Conservation (phyloP, 2,113 vertebrate species). For the Cnemophilus loriae region DNA sequence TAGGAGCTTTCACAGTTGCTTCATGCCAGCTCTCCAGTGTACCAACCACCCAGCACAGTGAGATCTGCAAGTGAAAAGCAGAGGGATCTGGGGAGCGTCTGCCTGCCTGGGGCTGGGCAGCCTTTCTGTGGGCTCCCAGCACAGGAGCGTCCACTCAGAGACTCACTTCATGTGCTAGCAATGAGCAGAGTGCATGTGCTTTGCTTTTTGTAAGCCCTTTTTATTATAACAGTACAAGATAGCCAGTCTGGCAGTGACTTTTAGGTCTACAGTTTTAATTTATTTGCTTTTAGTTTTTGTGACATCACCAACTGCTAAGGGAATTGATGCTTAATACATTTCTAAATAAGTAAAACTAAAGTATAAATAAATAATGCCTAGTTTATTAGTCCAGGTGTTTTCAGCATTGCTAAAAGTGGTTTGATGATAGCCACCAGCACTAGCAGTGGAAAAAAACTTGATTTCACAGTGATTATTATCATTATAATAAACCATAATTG, state of each 20-base stretch:
- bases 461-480: conserved; percentile 52
- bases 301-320: not conserved
- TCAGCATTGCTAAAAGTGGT: conserved; percentile 5
- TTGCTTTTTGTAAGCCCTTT: not conserved
- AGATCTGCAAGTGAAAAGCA: not conserved
- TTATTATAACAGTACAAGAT: not conserved
- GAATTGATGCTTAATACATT: conserved; percentile 32
- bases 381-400: conserved; percentile 59
- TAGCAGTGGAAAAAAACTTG: not conserved
- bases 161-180: not conserved
- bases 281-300: conserved; percentile 27
- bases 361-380: conserved; percentile 59
- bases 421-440: conserved; percentile 19
- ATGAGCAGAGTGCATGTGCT: not conserved
- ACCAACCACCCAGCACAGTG: not conserved
- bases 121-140: not conserved
- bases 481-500: conserved; percentile 54
- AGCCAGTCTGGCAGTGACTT: not conserved
- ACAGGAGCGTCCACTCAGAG: not conserved
- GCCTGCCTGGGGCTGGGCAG: not conserved
- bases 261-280: not conserved
- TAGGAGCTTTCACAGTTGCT: not conserved
- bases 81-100: not conserved
- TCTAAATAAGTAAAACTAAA: conserved; percentile 48
- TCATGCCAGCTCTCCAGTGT: accelerated